Base-by-base conservation (phyloP, 2,797 vertebrate species). In the Novumbra hubbsi region DNA sequence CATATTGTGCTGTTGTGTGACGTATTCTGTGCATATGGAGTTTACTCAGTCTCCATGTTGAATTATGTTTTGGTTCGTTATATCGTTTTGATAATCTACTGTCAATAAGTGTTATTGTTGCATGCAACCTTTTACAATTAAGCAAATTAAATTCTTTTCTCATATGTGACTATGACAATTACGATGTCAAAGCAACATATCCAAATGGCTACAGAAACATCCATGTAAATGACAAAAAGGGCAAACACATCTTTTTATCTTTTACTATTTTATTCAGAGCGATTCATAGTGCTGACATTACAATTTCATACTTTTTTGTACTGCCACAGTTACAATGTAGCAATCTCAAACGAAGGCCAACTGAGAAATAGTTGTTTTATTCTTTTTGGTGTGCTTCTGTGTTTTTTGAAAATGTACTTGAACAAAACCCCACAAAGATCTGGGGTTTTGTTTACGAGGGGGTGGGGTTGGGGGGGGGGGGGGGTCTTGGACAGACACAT, bases 1-100 rank as follows among this genome's bases (percentile, higher is more conserved):
- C 81, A 78, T 82, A 82, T 84, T 91, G 88, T 82, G 77, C 62
- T 78, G 75, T 87, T 83, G 88, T 85, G 82, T 73, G 79, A 72
- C 74, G 83, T 82, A 80, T 74, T 83, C 80, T 78, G 80, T 65
- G 74, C 80, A 81, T 82, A 83, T 45, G 81, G 81, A 79, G 71
- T 63, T 63, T 80, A 76, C 75, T 82, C 74, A 80, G 32, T 83
- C 81, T 87, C 79, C 82, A 84, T 73, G 19, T 90, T 82, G 84
- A 80, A 68, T 62, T 57, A 83, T 70, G 70, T 45, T 48, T 78
- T 72, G 73, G 78, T 84, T 80, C 84, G 80, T 80, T 73, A 85
- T 77, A 86, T 81, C 73, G 75, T 32, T 71, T 74, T 71, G 77
- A 73, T 32, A 66, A 75, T 67, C 75, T 64, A 71, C 73, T 80